Evolutionary conservation across 2,113 vertebrate genomes (phyloP).

Genomic region (Verasper variegatus): DNA sequence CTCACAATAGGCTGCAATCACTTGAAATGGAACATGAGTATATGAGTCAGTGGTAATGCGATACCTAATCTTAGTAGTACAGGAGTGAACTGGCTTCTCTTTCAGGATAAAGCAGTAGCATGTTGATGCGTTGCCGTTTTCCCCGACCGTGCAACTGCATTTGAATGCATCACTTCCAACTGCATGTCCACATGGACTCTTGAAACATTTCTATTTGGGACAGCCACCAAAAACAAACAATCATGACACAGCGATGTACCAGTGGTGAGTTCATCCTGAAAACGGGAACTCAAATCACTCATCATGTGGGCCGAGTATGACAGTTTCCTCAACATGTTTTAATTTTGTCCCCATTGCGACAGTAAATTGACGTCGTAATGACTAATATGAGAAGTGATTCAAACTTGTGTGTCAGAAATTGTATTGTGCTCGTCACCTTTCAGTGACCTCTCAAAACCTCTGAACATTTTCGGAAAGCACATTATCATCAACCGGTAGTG

Average conservation of each 20-base stretch:
- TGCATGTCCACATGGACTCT: not conserved
- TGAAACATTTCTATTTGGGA: slow-evolving; percentile 1
- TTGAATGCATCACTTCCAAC: slow-evolving; percentile 8
- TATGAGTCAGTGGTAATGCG: slow-evolving; percentile 70
- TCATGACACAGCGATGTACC: not conserved
- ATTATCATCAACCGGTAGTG: slow-evolving; percentile 1
- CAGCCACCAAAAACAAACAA: not conserved
- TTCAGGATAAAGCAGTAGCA: slow-evolving; percentile 28
- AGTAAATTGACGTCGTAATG: slow-evolving; percentile 12
- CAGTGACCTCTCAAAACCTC: not conserved
- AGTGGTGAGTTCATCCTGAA: slow-evolving; percentile 22
- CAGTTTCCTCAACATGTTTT: not conserved
- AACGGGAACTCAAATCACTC: slow-evolving; percentile 35
- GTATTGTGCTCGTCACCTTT: not conserved
- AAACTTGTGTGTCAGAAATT: not conserved
- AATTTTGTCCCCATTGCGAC: slow-evolving; percentile 35
- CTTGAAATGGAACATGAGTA: slow-evolving; percentile 56
- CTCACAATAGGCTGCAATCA: slow-evolving; percentile 54
- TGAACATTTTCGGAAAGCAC: slow-evolving; percentile 1
- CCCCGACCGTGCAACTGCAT: not conserved
- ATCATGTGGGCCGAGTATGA: too few relatives aligned
- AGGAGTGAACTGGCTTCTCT: not conserved
- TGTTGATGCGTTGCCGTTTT: slow-evolving; percentile 20
- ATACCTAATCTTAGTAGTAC: slow-evolving; percentile 68
- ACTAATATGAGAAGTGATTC: not conserved